Base-by-base conservation (phyloP, 2,113 vertebrate genomes). In the Petaurus breviceps region DNA sequence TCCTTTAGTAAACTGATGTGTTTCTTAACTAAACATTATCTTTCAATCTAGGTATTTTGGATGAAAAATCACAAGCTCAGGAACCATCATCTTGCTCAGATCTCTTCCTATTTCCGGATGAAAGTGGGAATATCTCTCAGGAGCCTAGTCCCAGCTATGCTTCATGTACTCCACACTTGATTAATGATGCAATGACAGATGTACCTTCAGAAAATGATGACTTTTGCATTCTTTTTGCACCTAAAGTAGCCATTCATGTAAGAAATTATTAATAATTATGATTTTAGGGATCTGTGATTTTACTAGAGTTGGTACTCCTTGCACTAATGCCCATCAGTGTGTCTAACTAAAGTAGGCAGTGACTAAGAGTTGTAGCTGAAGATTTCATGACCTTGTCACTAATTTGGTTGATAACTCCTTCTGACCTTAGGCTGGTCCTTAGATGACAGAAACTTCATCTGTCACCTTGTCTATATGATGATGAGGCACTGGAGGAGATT, bases 81-180 rank as follows among this genome's bases (percentile, higher is more conserved):
- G 99, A 99, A 26, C 99, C 99, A 0, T 84, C 68, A 23, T 99
- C 99, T 57, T 99, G 98, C 95, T 99, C 99, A 16, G 99, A 99
- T 98, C 99, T 99, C 77, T 99, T 99, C 98, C 99, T 99, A 89
- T 99, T 99, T 97, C 99, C 99, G 5, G 99, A 99, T 77, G 99
- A 99, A 98, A 99, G 99, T 95, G 99, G 99, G 89, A 99, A 99
- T 90, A 54, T 98, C 7, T 99, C 98, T 53, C 99, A 99, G 95
- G 99, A 99, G 49, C 95, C 99, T 7, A 99, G 99, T 93, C 99
- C 99, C 93, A 98, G 99, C 9, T 99, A 98, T 0, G 52, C 99
- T 52, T 98, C 99, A 0, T 99, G 99, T 77, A 98, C 99, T 93
- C 99, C 99, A 90, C 99, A 99, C 94, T 98, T 99, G 96, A 99